Conservation (phyloP, 1,140 invertebrate genomes). For the Ceratina japonica region DNA sequence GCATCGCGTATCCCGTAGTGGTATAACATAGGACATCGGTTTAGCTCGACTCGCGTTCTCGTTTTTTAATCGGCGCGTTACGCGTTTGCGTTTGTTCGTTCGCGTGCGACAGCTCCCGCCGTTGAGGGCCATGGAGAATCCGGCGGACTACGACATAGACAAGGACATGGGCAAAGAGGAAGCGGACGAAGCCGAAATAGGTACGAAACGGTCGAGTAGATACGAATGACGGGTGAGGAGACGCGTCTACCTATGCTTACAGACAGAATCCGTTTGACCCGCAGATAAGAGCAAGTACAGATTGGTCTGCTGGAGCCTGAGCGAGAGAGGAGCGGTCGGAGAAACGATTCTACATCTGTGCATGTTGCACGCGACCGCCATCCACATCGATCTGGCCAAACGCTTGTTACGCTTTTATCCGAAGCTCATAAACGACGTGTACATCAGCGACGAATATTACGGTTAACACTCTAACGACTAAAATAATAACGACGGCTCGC, state of each 20-base stretch:
- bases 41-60: not conserved
- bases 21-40: not conserved
- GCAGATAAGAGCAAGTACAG: constrained; percentile 86
- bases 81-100: not conserved
- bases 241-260: not conserved
- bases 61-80: not conserved
- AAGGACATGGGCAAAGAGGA: constrained; percentile 80
- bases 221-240: too few relatives aligned
- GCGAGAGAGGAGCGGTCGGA: constrained; percentile 95
- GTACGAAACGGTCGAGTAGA: too few relatives aligned
- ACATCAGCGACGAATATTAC: constrained; percentile 97
- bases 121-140: constrained; percentile 88
- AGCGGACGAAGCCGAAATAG: constrained; percentile 74
- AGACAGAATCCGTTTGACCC: too few relatives aligned
- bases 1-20: too few relatives aligned
- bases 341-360: constrained; percentile 97
- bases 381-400: constrained; percentile 96
- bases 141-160: constrained; percentile 89
- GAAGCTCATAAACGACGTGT: constrained; percentile 97
- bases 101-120: constrained; percentile 82
- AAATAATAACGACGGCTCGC: too few relatives aligned
- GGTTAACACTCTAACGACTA: too few relatives aligned
- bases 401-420: constrained; percentile 94
- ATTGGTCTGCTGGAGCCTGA: constrained; percentile 95
- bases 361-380: constrained; percentile 92